phyloP scores from a whole-genome alignment of 2,113 vertebrate species.

The Paraplagusia blochii region DNA sequence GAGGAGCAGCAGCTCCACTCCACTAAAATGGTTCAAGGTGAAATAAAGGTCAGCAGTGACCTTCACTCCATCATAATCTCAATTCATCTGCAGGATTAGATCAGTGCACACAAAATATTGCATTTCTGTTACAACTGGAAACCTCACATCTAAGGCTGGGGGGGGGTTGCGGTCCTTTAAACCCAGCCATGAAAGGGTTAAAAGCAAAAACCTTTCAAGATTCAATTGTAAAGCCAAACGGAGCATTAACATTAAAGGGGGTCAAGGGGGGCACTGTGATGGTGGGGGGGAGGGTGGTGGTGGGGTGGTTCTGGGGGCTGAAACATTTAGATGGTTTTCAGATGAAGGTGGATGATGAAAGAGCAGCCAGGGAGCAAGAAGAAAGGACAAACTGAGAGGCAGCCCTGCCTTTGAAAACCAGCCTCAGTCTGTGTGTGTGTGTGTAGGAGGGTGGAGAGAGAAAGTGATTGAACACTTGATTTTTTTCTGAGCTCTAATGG shows the following conservation, averaged over 20 bases:
- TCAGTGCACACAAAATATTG: constrained; percentile 34
- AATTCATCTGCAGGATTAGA: constrained; percentile 49
- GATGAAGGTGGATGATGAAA: constrained; percentile 67
- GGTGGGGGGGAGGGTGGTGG: not conserved
- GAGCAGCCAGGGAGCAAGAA: constrained; percentile 32
- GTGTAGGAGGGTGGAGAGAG: not conserved
- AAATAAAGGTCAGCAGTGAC: too few relatives aligned
- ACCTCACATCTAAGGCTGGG: too few relatives aligned
- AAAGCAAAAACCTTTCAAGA: constrained; percentile 35
- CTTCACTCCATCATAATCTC: too few relatives aligned
- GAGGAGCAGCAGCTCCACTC: too few relatives aligned
- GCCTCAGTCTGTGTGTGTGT: constrained; percentile 2
- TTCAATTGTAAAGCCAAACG: constrained; percentile 49
- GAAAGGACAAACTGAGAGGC: constrained; percentile 42
- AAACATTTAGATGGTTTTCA: constrained; percentile 64
- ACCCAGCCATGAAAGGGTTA: too few relatives aligned
- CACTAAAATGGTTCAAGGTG: too few relatives aligned
- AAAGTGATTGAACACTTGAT: constrained; percentile 26
- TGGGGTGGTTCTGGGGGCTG: not conserved
- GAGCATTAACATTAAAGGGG: constrained; percentile 56
- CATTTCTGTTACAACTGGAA: constrained; percentile 10
- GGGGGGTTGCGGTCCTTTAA: too few relatives aligned
- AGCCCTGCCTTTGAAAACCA: constrained; percentile 58
- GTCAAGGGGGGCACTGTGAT: constrained; percentile 32
- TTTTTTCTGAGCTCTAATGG: constrained; percentile 38